phyloP scores from a whole-genome alignment of 2,113 vertebrate genomes.

The Tyto alba region DNA sequence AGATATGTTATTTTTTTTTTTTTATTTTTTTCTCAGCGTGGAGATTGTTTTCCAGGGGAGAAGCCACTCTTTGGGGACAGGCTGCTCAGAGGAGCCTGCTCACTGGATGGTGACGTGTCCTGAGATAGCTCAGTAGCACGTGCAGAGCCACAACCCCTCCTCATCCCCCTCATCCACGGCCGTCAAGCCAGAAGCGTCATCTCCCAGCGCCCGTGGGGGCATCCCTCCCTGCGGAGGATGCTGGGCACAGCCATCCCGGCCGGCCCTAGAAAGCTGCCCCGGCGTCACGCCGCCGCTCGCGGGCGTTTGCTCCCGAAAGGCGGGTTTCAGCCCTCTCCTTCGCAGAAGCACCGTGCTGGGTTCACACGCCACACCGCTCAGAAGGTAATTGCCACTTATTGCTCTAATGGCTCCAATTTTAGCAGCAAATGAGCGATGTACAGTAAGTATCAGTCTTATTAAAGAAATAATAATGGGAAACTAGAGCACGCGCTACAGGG shows the following conservation, averaged over 20 bases:
- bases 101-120: background rate
- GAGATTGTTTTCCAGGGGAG: background rate
- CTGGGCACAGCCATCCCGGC: background rate
- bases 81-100: background rate
- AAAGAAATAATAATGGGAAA: conserved; percentile 62
- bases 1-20: background rate
- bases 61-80: background rate
- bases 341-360: background rate
- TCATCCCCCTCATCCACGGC: background rate
- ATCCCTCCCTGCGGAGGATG: background rate
- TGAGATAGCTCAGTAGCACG: background rate
- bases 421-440: conserved; percentile 54
- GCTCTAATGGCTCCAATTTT: conserved; percentile 55
- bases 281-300: background rate
- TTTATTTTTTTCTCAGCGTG: background rate
- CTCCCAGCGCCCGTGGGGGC: background rate
- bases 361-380: background rate
- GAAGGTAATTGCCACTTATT: conserved; percentile 40
- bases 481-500: background rate
- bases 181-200: accelerated
- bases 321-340: background rate
- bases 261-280: background rate
- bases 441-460: conserved; percentile 33
- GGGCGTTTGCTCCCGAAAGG: background rate
- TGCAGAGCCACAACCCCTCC: background rate